Conservation (phyloP, 2,113 vertebrate species). For the Gymnogyps californianus region DNA sequence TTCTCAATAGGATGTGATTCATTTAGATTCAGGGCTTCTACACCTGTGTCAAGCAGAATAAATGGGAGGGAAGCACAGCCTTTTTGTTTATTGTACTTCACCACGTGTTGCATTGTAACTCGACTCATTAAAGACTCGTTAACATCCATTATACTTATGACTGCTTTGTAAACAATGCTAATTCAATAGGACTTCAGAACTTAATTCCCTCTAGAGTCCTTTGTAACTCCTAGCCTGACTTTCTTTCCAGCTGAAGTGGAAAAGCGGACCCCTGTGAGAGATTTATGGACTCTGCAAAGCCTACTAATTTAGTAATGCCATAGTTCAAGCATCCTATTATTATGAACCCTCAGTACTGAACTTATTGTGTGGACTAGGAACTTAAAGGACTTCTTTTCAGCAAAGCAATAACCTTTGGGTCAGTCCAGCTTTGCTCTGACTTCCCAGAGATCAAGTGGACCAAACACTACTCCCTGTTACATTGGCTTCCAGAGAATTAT, state of each 20-base stretch:
- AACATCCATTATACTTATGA: conserved; percentile 23
- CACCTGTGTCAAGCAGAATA: not conserved
- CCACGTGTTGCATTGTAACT: not conserved
- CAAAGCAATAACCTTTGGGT: not conserved
- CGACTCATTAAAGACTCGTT: not conserved
- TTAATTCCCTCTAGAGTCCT: conserved; percentile 22
- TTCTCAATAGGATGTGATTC: not conserved
- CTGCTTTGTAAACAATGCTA: conserved; percentile 50
- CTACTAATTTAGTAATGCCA: not conserved
- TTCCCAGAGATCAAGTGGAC: not conserved
- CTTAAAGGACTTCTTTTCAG: not conserved
- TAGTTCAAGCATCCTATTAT: not conserved
- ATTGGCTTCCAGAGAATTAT: not conserved
- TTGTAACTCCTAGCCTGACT: not conserved
- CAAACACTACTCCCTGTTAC: not conserved
- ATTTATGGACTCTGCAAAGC: not conserved
- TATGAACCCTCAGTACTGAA: not conserved
- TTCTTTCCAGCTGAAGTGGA: not conserved
- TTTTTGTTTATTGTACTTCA: not conserved
- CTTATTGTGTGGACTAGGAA: not conserved
- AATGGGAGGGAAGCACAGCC: not conserved
- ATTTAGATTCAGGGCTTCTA: not conserved
- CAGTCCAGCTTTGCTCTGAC: not conserved
- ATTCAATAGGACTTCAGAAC: conserved; percentile 25
- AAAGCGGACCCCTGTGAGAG: not conserved